Evolutionary conservation across 2,888 invertebrate genomes (phyloP).

Genomic region (Arrhopalites spinosus): DNA sequence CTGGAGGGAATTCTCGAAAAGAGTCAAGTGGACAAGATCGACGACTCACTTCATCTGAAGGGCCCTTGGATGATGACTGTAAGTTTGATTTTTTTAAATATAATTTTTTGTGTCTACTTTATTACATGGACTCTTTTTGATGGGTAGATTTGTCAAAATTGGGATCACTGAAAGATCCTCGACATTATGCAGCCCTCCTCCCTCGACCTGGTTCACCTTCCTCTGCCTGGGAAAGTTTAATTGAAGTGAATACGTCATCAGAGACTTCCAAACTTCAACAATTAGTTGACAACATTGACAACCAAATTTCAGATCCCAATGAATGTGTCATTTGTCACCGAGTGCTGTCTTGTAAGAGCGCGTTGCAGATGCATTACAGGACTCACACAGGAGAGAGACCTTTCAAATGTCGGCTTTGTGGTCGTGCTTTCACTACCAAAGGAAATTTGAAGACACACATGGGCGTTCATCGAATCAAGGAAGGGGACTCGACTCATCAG

Average conservation of each 20-base stretch:
- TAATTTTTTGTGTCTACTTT: no score
- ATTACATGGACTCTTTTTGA: no score
- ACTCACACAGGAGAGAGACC: constrained; percentile 80
- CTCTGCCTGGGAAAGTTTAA: constrained; percentile 95
- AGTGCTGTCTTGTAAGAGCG: constrained; percentile 94
- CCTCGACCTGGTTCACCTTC: constrained; percentile 88
- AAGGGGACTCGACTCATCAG: constrained; percentile 58
- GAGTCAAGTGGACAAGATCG: not conserved
- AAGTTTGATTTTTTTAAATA: no score
- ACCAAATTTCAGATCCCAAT: constrained; percentile 95
- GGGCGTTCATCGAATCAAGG: constrained; percentile 65
- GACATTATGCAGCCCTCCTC: constrained; percentile 76
- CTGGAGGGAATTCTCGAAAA: not conserved
- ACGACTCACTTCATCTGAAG: not conserved
- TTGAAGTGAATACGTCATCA: constrained; percentile 94
- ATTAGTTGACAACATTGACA: constrained; percentile 95
- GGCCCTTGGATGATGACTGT: no score
- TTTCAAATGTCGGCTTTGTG: constrained; percentile 77
- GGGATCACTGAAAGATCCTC: constrained; percentile 73
- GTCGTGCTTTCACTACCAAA: constrained; percentile 66
- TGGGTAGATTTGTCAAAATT: no score
- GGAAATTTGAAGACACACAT: constrained; percentile 68
- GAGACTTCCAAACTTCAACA: constrained; percentile 98
- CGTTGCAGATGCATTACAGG: constrained; percentile 95
- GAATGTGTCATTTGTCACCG: constrained; percentile 98